Evolutionary conservation across 2,797 vertebrate genomes (phyloP), one percentile per base, ranked within the genome.

Genomic region (Pseudomugil tenellus): DNA sequence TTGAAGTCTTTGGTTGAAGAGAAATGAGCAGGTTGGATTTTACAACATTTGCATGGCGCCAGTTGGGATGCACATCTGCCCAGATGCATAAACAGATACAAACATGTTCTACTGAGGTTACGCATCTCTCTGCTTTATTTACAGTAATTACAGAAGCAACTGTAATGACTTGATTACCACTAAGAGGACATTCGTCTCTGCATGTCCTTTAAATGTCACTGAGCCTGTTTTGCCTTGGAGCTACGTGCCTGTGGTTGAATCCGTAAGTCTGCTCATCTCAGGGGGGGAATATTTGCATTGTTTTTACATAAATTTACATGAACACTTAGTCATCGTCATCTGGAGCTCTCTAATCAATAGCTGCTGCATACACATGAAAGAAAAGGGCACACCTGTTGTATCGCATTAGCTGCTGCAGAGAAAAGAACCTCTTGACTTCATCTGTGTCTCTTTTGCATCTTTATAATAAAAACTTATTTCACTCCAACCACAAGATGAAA

Each of bases 111-210:
- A 14, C 51, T 52, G 14, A 60, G 46, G 58, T 63, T 25, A 64
- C 63, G 12, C 58, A 60, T 57, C 52, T 67, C 7, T 43, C 69
- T 53, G 37, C 68, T 49, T 67, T 71, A 63, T 67, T 48, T 60
- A 41, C 29, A 63, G 46, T 67, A 43, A 84, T 84, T 79, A 72
- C 51, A 82, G 77, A 58, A 58, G n/a, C 67, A 31, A 37, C 23
- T 66, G 57, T 59, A 54, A 74, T 39, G 25, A 29, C 54, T 71
- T 76, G 17, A 70, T 81, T 76, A 62, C 66, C 25, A 29, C 28
- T 19, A 52, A 63, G 35, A 64, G 43, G 66, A 70, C 49, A 8
- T 74, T 46, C 6, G 37, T 62, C 68, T 67, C 23, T 29, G 39
- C 11, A 13, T 66, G 64, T 63, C 58, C 70, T 82, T 70, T 71